These are phyloP conservation scores for Zoanthus solanderi DNA, from an alignment of 92 coral and sea anemone genomes.

Conservation along the genomic window DNA sequence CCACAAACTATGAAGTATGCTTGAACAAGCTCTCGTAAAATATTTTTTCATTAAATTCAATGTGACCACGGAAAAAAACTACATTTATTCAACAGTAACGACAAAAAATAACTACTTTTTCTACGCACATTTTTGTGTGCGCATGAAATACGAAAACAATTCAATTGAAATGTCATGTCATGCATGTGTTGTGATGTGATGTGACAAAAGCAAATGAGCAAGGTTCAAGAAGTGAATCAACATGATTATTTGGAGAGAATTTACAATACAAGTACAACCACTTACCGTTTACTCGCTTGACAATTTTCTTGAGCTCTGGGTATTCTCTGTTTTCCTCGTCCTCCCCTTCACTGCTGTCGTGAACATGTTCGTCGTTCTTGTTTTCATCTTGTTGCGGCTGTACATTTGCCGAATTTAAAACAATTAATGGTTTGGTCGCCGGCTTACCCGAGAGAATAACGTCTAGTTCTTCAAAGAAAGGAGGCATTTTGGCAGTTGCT, in stretches of 20 bases:
- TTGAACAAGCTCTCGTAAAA: neutral
- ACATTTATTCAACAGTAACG: neutral
- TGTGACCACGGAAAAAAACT: neutral
- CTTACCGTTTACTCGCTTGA: slow-evolving; percentile 21
- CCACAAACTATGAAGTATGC: neutral
- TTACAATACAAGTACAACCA: neutral
- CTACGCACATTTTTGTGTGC: neutral
- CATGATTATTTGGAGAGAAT: neutral
- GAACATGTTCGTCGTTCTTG: neutral
- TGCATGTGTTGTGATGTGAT: neutral
- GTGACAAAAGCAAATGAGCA: neutral
- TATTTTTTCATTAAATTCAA: too few species aligned
- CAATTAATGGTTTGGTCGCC: slow-evolving; percentile 38
- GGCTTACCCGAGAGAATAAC: slow-evolving; percentile 56
- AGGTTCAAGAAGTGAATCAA: neutral
- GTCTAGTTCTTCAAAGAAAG: slow-evolving; percentile 56
- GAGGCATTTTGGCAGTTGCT: slow-evolving; percentile 50
- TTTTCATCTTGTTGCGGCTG: neutral
- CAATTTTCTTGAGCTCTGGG: neutral
- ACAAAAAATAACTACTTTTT: neutral
- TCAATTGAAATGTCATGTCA: neutral
- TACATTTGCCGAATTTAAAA: slow-evolving; percentile 43
- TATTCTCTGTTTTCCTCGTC: neutral
- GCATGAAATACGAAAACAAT: neutral
- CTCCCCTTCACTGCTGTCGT: neutral